phyloP scores from a whole-genome alignment of 2,113 vertebrate genomes.

The Fulmarus glacialis region DNA sequence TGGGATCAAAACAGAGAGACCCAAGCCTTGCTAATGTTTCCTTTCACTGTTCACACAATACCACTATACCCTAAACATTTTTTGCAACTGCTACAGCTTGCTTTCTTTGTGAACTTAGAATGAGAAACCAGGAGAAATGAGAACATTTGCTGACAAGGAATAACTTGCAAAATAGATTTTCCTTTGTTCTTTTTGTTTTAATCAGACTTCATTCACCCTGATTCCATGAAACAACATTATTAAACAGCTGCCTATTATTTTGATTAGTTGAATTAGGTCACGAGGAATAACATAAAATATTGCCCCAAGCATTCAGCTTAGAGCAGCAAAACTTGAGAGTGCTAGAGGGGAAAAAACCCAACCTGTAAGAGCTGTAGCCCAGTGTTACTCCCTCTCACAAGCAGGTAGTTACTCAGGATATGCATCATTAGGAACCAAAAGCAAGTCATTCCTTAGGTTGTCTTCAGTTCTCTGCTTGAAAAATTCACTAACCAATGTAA shows the following conservation, averaged over 20 bases:
- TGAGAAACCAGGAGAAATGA: neutral
- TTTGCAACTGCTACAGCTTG: neutral
- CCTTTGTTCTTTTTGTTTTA: neutral
- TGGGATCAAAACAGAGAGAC: neutral
- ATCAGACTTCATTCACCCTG: neutral
- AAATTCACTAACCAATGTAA: neutral
- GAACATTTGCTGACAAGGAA: neutral
- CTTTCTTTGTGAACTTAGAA: neutral
- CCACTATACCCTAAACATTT: neutral
- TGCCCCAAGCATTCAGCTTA: neutral
- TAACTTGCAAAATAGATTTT: neutral
- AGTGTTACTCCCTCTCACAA: neutral
- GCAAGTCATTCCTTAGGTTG: neutral
- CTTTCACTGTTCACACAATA: neutral
- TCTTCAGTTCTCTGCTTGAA: neutral
- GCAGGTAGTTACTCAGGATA: neutral
- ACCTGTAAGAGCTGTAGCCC: neutral
- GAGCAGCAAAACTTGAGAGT: neutral
- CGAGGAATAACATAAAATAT: neutral
- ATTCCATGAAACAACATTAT: neutral
- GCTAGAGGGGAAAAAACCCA: rapidly evolving
- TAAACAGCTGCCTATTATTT: neutral
- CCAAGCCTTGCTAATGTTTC: neutral
- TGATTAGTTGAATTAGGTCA: neutral
- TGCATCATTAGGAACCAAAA: neutral